These are phyloP conservation scores for Ridgeia piscesae DNA, from an alignment of 1,140 invertebrate species.

Conservation along the genomic window DNA sequence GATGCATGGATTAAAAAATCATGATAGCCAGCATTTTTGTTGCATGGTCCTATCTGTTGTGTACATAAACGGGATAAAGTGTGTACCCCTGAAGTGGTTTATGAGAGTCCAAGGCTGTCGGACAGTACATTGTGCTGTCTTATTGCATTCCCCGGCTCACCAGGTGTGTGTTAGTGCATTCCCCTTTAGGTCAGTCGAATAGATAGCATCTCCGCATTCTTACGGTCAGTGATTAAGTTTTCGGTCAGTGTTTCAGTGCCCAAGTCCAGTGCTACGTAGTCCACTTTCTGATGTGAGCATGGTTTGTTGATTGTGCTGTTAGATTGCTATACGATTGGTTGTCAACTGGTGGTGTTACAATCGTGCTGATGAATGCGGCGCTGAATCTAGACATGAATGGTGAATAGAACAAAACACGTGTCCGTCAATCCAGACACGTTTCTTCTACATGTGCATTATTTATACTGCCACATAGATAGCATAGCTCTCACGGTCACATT, in stretches of 20 bases:
- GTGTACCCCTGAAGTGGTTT: background rate
- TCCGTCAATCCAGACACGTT: background rate
- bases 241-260: background rate
- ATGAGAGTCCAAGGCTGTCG: background rate
- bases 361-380: background rate
- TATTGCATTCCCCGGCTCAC: background rate
- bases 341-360: background rate
- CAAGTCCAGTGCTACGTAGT: background rate
- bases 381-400: background rate
- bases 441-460: slow-evolving; percentile 1
- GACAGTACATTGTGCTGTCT: background rate
- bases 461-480: background rate
- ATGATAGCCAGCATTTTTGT: background rate
- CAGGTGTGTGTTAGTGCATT: background rate
- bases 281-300: background rate
- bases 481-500: background rate
- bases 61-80: background rate
- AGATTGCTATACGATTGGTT: background rate
- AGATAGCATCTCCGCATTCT: background rate
- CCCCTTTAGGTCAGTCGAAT: background rate
- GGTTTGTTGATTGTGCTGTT: background rate
- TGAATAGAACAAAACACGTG: background rate
- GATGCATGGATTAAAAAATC: background rate
- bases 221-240: background rate
- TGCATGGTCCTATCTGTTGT: background rate